Evolutionary conservation across 2,888 invertebrate genomes (phyloP).

Genomic region (Griposia aprilina): DNA sequence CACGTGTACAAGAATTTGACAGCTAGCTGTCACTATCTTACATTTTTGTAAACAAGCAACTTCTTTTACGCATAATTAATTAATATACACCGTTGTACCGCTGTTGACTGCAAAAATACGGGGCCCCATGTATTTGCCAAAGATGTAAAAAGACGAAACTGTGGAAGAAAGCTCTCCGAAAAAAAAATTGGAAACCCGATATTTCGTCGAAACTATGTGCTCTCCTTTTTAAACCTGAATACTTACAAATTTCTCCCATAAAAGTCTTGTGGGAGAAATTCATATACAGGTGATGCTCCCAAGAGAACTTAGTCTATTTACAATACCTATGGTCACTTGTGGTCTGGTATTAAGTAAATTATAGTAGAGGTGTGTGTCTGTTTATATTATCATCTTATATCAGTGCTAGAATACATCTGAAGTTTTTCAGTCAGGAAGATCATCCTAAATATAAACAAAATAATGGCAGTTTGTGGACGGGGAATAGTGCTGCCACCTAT

Average conservation of each 20-base stretch:
- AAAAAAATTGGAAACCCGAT: too few species aligned
- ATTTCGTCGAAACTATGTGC: not conserved
- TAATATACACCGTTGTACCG: not conserved
- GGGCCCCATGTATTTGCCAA: not conserved
- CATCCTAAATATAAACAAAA: not conserved
- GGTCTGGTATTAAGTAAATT: not conserved
- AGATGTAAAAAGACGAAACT: too few species aligned
- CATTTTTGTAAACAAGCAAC: not conserved
- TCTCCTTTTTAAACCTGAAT: not conserved
- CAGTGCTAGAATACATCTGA: not conserved
- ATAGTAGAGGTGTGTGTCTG: not conserved
- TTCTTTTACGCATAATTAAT: not conserved
- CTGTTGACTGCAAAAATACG: not conserved
- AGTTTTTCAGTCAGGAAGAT: not conserved
- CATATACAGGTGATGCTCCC: not conserved
- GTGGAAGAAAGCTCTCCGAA: not conserved
- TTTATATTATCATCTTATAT: not conserved
- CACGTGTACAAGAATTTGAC: not conserved
- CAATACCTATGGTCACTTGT: not conserved
- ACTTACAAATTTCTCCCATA: not conserved
- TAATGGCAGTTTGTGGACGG: not conserved
- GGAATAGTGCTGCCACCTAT: not conserved
- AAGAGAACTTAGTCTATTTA: not conserved
- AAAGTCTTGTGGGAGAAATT: not conserved
- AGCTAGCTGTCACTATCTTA: not conserved